These are phyloP conservation scores for Siniperca knerii DNA, from an alignment of 2,113 vertebrate genomes.

Conservation along the genomic window DNA sequence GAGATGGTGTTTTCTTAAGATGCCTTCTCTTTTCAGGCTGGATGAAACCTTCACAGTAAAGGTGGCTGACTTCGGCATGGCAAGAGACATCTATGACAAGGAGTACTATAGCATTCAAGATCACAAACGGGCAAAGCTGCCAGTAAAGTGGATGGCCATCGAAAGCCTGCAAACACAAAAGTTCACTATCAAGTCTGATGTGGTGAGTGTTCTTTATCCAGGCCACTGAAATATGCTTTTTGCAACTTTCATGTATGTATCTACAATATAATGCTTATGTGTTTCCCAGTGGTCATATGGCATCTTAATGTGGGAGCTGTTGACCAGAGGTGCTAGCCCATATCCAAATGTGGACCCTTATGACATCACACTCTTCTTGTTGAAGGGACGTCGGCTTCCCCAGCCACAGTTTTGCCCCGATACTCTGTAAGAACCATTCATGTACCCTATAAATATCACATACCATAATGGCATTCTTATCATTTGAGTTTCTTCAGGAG, in stretches of 20 bases:
- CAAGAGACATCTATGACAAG: slow-evolving; percentile 92
- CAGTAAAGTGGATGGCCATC: slow-evolving; percentile 98
- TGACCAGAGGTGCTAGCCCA: slow-evolving; percentile 93
- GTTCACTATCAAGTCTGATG: slow-evolving; percentile 96
- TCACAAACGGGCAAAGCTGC: slow-evolving; percentile 90
- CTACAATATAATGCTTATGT: not conserved
- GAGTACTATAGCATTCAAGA: slow-evolving; percentile 94
- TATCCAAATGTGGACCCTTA: slow-evolving; percentile 93
- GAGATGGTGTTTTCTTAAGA: not conserved
- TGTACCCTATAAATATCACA: not conserved
- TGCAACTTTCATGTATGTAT: not conserved
- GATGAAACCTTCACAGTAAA: slow-evolving; percentile 94
- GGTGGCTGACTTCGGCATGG: slow-evolving; percentile 97
- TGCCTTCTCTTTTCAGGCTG: slow-evolving; percentile 84
- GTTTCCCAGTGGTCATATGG: slow-evolving; percentile 94
- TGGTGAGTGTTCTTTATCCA: slow-evolving; percentile 84
- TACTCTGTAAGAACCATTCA: slow-evolving; percentile 87
- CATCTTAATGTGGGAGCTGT: slow-evolving; percentile 94
- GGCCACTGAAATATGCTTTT: not conserved
- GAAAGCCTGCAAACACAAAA: slow-evolving; percentile 97
- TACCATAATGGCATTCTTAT: not conserved
- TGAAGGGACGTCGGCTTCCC: slow-evolving; percentile 90
- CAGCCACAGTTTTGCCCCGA: slow-evolving; percentile 94
- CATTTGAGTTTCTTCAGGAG: not conserved
- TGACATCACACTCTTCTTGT: slow-evolving; percentile 90